These are phyloP conservation scores for Porites cylindrica DNA, from an alignment of 92 coral and sea anemone species.

Conservation along the genomic window DNA sequence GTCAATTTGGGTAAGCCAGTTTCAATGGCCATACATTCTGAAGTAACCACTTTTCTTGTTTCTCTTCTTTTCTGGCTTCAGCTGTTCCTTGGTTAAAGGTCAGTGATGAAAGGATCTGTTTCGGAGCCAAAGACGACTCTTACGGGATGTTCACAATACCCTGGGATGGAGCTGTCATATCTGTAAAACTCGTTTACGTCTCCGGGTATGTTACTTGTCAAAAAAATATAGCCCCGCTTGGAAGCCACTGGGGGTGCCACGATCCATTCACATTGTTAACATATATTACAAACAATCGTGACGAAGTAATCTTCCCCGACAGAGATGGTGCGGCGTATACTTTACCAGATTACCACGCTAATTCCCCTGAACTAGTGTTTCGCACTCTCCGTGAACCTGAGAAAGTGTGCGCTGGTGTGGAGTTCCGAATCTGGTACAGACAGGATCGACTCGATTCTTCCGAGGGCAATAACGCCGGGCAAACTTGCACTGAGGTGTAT, in stretches of 20 bases:
- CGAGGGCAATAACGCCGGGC: background rate
- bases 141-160: conserved; percentile 13
- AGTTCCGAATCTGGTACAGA: conserved; percentile 18
- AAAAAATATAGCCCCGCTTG: background rate
- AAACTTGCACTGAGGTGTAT: conserved; percentile 1
- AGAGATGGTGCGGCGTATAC: background rate
- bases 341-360: background rate
- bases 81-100: conserved; percentile 7
- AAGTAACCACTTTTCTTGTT: no score
- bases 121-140: conserved; percentile 16
- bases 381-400: background rate
- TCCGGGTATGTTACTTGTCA: conserved; percentile 23
- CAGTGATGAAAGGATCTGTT: background rate
- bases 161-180: background rate
- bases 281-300: background rate
- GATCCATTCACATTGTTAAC: background rate
- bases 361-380: background rate
- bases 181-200: conserved; percentile 1
- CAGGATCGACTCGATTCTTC: background rate
- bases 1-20: no score
- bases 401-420: background rate
- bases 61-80: background rate
- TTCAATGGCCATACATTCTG: no score
- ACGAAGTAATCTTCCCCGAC: background rate
- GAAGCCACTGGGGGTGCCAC: conserved; percentile 18